Conservation (phyloP, 2,888 invertebrate species). For the Ectropis crepuscularia region DNA sequence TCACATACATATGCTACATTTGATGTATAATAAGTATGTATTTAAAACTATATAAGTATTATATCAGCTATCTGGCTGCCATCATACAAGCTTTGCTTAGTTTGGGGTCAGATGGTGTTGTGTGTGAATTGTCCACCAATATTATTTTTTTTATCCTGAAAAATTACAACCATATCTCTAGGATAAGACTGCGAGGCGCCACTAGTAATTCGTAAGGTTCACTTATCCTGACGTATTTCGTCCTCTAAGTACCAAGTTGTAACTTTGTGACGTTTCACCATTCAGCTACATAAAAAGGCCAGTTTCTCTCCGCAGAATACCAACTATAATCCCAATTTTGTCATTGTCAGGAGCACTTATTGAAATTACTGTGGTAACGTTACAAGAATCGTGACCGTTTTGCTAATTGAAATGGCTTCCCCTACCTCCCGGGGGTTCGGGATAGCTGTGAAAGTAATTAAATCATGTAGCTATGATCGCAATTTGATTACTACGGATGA, state of each 20-base stretch:
- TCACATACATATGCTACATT: too few relatives aligned
- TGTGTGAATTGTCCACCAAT: too few relatives aligned
- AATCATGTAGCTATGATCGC: slow-evolving; percentile 22
- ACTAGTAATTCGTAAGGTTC: not conserved
- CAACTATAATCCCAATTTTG: slow-evolving; percentile 29
- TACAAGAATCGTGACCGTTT: slow-evolving; percentile 33
- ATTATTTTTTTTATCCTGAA: too few relatives aligned
- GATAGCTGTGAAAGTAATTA: slow-evolving; percentile 25
- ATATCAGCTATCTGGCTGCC: too few relatives aligned
- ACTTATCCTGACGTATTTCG: not conserved
- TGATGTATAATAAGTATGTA: too few relatives aligned
- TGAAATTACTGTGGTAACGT: slow-evolving; percentile 36
- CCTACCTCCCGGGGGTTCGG: slow-evolving; percentile 12
- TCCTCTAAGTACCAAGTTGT: not conserved
- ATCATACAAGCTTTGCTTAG: too few relatives aligned
- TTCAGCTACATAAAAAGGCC: slow-evolving; percentile 16
- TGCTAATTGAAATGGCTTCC: slow-evolving; percentile 28
- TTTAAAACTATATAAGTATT: too few relatives aligned
- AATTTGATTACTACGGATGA: slow-evolving; percentile 15
- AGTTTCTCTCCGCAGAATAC: slow-evolving; percentile 23
- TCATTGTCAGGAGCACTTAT: slow-evolving; percentile 35
- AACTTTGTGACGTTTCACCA: slow-evolving; percentile 9
- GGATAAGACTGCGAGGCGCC: too few relatives aligned
- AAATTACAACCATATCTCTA: too few relatives aligned
- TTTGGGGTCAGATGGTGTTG: too few relatives aligned